Evolutionary conservation across 2,113 vertebrate genomes (phyloP).

Genomic region (Sclerurus mexicanus): DNA sequence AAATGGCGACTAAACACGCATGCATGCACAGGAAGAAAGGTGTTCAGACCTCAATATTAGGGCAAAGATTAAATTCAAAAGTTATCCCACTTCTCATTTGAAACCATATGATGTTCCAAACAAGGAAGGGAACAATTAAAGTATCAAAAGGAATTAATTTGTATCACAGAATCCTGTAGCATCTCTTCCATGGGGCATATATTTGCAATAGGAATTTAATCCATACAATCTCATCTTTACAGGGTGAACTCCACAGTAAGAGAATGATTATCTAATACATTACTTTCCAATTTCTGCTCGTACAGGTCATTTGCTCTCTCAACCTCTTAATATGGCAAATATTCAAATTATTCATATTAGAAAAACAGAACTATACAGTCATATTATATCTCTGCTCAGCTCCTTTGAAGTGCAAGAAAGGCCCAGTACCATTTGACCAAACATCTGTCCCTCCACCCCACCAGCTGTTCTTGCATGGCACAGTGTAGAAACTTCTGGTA

Average conservation of each 20-base stretch:
- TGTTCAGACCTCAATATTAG: not conserved
- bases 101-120: not conserved
- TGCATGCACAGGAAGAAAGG: not conserved
- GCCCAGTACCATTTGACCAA: constrained; percentile 49
- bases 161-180: not conserved
- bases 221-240: not conserved
- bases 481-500: constrained; percentile 6
- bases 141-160: not conserved
- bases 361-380: not conserved
- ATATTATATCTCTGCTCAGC: not conserved
- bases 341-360: constrained; percentile 9
- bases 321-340: not conserved
- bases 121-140: not conserved
- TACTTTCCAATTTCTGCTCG: not conserved
- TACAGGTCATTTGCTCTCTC: not conserved
- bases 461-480: constrained; percentile 30
- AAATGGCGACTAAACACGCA: not conserved
- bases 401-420: constrained; percentile 40
- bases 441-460: constrained; percentile 61
- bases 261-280: not conserved
- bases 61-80: constrained; percentile 3
- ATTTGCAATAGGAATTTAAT: not conserved
- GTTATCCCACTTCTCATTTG: not conserved
- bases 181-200: not conserved
- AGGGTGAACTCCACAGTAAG: not conserved